A percentile compares a stretch with the other conserved stretches of the same genome.
Conservation (phyloP, 2,113 vertebrate genomes). For the Halichoerus grypus region DNA sequence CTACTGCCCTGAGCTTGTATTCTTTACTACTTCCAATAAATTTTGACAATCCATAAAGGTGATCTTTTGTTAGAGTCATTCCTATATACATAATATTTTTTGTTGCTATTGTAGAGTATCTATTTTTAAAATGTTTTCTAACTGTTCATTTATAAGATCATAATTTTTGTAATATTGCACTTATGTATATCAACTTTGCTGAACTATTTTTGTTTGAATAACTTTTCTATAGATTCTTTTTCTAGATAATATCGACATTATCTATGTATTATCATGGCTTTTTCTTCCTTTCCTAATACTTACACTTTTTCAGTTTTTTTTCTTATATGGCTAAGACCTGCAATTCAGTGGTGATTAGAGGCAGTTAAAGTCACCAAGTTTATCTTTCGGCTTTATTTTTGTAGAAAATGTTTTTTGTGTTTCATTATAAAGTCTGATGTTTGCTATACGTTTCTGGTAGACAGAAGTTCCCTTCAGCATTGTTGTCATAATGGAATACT, state of each 20-base stretch:
- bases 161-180: background rate
- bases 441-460: background rate
- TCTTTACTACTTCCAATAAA: background rate
- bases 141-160: background rate
- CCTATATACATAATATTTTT: background rate
- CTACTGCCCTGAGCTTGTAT: background rate
- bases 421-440: conserved; percentile 15
- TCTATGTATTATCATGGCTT: background rate
- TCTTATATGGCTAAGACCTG: background rate
- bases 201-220: conserved; percentile 24
- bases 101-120: background rate
- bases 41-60: background rate
- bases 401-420: background rate
- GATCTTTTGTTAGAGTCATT: conserved; percentile 14
- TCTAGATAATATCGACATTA: background rate
- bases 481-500: background rate
- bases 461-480: background rate
- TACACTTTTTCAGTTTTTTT: background rate
- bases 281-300: background rate
- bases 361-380: background rate
- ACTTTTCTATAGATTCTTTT: background rate
- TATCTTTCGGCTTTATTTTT: background rate
- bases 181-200: background rate
- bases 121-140: background rate
- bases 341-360: background rate